Evolutionary conservation across 2,888 invertebrate species (phyloP).

Genomic region (Agriopis marginaria): DNA sequence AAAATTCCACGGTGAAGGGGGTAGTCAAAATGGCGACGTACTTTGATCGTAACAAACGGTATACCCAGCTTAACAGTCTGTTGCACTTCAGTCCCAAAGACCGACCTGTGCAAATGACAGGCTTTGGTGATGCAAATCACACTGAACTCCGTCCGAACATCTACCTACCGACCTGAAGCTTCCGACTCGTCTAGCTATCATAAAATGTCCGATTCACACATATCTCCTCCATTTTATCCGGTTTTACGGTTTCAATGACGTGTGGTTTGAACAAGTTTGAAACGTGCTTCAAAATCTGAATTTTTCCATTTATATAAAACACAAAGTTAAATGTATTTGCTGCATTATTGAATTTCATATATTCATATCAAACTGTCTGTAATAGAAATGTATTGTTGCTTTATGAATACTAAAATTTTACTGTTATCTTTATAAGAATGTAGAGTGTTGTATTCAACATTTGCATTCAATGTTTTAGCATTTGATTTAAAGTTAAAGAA

Average conservation of each 20-base stretch:
- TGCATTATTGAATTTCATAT: slow-evolving; percentile 14
- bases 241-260: slow-evolving; percentile 22
- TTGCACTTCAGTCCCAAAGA: no score
- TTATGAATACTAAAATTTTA: not conserved
- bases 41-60: no score
- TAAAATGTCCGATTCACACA: slow-evolving; percentile 40
- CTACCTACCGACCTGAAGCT: slow-evolving; percentile 11
- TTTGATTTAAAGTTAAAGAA: no score
- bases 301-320: slow-evolving; percentile 12
- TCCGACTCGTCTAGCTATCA: slow-evolving; percentile 32
- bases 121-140: slow-evolving; percentile 38
- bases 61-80: no score
- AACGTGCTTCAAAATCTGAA: slow-evolving; percentile 17
- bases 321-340: slow-evolving; percentile 11
- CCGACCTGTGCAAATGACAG: slow-evolving; percentile 35
- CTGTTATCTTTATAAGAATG: no score
- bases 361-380: slow-evolving; percentile 8
- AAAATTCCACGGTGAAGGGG: no score
- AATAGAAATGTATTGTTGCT: slow-evolving; percentile 1
- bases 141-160: slow-evolving; percentile 28
- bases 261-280: slow-evolving; percentile 11
- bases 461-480: no score
- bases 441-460: no score
- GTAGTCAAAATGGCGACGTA: no score
- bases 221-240: slow-evolving; percentile 24